Conservation (phyloP, 2,797 vertebrate species). For the Periophthalmus magnuspinnatus region DNA sequence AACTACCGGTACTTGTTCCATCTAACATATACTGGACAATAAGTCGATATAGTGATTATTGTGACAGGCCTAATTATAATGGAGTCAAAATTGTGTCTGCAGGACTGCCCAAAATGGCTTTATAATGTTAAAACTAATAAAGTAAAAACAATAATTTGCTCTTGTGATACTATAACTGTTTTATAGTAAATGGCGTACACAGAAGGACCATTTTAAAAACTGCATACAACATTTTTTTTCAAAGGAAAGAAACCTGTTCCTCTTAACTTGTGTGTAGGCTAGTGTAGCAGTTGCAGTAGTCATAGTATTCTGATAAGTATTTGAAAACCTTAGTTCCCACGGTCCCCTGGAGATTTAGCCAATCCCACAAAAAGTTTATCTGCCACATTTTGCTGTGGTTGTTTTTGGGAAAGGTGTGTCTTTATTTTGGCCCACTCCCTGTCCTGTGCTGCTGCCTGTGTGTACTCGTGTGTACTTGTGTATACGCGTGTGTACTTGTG, state of each 20-base stretch:
- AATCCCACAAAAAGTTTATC: conserved; percentile 5
- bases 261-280: not conserved
- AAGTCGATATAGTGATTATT: too few species aligned
- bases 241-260: not conserved
- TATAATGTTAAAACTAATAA: not conserved
- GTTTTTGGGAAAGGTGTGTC: conserved; percentile 24
- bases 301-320: not conserved
- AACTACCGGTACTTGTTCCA: too few species aligned
- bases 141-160: not conserved
- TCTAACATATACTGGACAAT: too few species aligned
- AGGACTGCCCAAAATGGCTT: not conserved
- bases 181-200: too few species aligned
- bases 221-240: not conserved
- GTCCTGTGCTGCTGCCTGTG: conserved; percentile 25
- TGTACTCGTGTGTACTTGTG: conserved; percentile 32
- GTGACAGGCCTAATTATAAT: not conserved
- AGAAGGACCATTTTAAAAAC: not conserved
- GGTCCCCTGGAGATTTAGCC: conserved; percentile 1
- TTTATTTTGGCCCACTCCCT: conserved; percentile 29
- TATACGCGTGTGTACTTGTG: conserved; percentile 28
- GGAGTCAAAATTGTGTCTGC: not conserved
- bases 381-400: conserved; percentile 7
- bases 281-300: not conserved
- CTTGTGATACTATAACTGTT: too few species aligned
- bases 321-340: not conserved